A percentile compares a stretch with the other conserved stretches of the same genome.
These are phyloP conservation scores for Yponomeuta malinellus DNA, from an alignment of 2,888 invertebrate species.

Conservation along the genomic window DNA sequence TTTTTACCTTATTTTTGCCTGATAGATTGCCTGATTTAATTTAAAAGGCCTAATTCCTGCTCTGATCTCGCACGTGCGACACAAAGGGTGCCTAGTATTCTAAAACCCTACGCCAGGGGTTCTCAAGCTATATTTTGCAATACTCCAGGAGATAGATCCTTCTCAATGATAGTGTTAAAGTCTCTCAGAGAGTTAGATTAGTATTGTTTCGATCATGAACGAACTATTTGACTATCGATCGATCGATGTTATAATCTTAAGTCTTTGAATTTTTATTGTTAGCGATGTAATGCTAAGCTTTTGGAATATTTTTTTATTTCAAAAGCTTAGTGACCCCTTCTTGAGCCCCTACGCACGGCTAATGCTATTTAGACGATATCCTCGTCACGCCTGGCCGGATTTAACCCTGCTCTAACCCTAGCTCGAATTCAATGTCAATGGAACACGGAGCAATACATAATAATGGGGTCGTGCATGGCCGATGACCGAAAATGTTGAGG, in stretches of 20 bases:
- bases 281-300: too few species aligned
- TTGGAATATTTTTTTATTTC: too few species aligned
- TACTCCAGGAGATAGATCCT: not conserved
- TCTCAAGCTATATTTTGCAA: not conserved
- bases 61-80: not conserved
- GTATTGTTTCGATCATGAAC: too few species aligned
- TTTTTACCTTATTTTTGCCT: not conserved
- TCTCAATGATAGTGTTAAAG: too few species aligned
- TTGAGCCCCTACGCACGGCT: conserved; percentile 19
- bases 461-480: conserved; percentile 55
- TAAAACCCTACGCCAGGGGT: not conserved
- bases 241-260: too few species aligned
- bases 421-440: conserved; percentile 56
- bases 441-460: conserved; percentile 33
- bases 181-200: too few species aligned
- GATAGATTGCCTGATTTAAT: not conserved
- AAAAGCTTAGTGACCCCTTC: not conserved
- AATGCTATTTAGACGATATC: conserved; percentile 27
- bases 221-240: too few species aligned
- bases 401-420: conserved; percentile 60
- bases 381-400: not conserved
- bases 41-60: not conserved
- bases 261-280: too few species aligned
- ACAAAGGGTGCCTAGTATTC: not conserved
- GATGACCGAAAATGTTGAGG: conserved; percentile 49